A percentile compares a stretch with the other conserved stretches of the same genome.
Conservation (phyloP, 2,113 vertebrate species). For the Oryzias celebensis region DNA sequence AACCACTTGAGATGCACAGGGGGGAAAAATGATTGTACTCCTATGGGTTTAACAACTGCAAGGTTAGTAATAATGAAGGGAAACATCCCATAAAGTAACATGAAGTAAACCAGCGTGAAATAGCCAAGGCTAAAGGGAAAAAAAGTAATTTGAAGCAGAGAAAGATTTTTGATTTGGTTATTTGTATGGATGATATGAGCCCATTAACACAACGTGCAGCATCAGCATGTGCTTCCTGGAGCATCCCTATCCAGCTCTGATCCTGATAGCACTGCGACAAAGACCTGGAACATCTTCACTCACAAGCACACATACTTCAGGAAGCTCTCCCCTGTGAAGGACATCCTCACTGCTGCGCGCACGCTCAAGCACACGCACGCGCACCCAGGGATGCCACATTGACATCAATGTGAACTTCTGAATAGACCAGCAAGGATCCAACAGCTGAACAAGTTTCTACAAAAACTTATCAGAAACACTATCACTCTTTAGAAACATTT, state of each 20-base stretch:
- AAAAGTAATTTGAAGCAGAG: slow-evolving; percentile 33
- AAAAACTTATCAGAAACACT: neutral
- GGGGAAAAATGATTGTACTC: slow-evolving; percentile 1
- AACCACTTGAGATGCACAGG: slow-evolving; percentile 27
- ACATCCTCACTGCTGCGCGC: slow-evolving; percentile 56
- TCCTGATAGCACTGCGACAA: slow-evolving; percentile 81
- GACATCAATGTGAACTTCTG: no score
- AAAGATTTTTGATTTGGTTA: slow-evolving; percentile 69
- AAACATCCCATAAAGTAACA: slow-evolving; percentile 32
- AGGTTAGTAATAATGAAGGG: slow-evolving; percentile 23
- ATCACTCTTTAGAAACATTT: neutral
- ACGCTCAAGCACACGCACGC: slow-evolving; percentile 27
- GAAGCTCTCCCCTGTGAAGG: slow-evolving; percentile 60
- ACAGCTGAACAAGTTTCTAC: no score
- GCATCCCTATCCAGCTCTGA: slow-evolving; percentile 64
- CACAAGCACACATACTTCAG: slow-evolving; percentile 46
- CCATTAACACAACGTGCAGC: slow-evolving; percentile 71
- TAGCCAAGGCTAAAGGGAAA: slow-evolving; percentile 14
- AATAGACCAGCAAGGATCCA: no score
- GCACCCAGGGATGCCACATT: slow-evolving; percentile 8
- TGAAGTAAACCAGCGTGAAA: slow-evolving; percentile 53
- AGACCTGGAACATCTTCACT: slow-evolving; percentile 71
- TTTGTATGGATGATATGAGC: slow-evolving; percentile 70
- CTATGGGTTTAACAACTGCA: slow-evolving; percentile 11
- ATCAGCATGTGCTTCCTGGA: slow-evolving; percentile 73